phyloP scores from a whole-genome alignment of 2,113 vertebrate genomes.

The Polyodon spathula region DNA sequence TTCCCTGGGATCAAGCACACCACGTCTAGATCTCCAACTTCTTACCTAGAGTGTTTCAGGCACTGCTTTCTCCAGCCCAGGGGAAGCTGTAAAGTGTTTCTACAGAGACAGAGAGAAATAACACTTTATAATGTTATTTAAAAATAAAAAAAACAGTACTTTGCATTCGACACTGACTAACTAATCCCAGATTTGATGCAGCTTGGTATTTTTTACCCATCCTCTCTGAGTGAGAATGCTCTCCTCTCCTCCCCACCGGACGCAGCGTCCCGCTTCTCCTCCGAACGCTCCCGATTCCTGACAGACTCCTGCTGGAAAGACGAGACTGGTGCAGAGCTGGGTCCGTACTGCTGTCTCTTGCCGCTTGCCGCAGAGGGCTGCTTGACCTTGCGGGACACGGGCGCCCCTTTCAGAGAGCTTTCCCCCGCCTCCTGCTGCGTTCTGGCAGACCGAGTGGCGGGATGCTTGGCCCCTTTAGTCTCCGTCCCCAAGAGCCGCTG shows the following conservation, averaged over 20 bases:
- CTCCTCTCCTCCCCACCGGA: constrained; percentile 2
- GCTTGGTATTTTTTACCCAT: constrained; percentile 19
- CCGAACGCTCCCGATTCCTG: neutral
- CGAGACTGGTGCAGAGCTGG: constrained; percentile 1
- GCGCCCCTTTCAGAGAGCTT: constrained; percentile 4
- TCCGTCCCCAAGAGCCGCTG: neutral
- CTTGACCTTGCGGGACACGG: neutral
- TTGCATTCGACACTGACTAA: neutral
- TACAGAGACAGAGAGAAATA: constrained; percentile 17
- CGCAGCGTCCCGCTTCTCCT: constrained; percentile 5
- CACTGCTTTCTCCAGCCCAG: constrained; percentile 41
- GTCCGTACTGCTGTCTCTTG: neutral
- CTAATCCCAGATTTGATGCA: neutral
- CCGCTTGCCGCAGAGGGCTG: neutral
- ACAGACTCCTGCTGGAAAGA: constrained; percentile 1
- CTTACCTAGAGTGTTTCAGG: constrained; percentile 46
- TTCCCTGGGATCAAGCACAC: neutral
- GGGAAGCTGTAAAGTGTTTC: constrained; percentile 27
- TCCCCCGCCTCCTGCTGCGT: constrained; percentile 1
- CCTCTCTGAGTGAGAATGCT: constrained; percentile 7
- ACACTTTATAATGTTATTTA: neutral
- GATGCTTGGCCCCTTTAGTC: neutral
- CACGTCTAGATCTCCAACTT: neutral
- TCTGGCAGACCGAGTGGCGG: neutral
- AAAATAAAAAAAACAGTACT: neutral